These are phyloP conservation scores for Drosophila paulistorum DNA, from an alignment of 1,140 invertebrate genomes.

Conservation along the genomic window DNA sequence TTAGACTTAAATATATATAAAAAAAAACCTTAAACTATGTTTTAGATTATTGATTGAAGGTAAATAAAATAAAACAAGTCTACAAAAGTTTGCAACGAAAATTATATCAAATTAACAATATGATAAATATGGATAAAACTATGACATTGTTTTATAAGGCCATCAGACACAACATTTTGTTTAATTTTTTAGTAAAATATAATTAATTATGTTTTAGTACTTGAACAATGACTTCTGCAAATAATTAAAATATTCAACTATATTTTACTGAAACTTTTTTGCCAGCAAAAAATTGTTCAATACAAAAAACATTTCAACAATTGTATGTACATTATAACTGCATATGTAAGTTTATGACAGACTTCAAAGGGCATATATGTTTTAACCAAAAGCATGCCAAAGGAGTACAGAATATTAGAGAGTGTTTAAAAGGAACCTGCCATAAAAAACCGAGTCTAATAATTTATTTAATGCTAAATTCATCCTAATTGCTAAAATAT, in stretches of 20 bases:
- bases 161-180: neutral
- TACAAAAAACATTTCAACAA: slow-evolving; percentile 1
- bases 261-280: neutral
- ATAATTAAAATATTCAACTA: neutral
- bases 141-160: neutral
- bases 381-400: neutral
- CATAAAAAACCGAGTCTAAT: no score
- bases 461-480: no score
- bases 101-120: neutral
- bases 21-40: neutral
- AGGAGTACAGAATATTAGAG: neutral
- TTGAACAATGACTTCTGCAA: neutral
- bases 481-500: no score
- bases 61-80: neutral
- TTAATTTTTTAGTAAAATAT: neutral
- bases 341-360: no score
- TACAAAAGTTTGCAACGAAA: neutral
- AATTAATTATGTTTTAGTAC: neutral
- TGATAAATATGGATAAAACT: neutral
- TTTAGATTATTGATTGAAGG: neutral
- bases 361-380: neutral
- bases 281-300: neutral
- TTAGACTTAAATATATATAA: neutral
- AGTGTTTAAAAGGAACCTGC: no score
- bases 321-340: no score